Conservation (phyloP, 1,140 invertebrate species). For the Heliconius hermathena region DNA sequence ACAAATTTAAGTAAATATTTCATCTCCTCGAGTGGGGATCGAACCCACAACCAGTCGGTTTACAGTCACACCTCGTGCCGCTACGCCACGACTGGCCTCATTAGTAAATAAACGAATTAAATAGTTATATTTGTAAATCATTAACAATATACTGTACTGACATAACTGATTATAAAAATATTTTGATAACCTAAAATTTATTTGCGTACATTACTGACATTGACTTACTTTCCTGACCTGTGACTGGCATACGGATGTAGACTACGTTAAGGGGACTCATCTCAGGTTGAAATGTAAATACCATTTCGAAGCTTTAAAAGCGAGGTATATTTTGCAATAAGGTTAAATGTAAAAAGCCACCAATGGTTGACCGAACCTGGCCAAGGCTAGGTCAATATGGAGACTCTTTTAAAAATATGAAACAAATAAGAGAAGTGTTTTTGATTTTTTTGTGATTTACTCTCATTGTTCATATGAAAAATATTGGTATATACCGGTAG, state of each 20-base stretch:
- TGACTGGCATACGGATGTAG: background rate
- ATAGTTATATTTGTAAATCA: background rate
- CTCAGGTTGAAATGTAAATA: slow-evolving; percentile 19
- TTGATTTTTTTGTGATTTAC: background rate
- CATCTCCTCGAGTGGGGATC: no score
- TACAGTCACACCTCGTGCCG: no score
- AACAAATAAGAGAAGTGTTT: background rate
- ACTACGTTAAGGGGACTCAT: background rate
- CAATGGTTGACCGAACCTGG: slow-evolving; percentile 5
- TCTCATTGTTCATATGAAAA: background rate
- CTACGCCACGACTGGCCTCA: no score
- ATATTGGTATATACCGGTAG: background rate
- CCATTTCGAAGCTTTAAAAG: background rate
- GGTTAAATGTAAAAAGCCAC: background rate
- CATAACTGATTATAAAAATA: background rate
- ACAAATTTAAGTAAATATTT: no score
- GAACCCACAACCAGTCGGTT: no score
- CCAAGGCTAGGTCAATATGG: slow-evolving; percentile 22
- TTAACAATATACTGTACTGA: background rate
- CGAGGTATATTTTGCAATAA: background rate
- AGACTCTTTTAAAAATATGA: background rate
- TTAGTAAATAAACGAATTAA: background rate
- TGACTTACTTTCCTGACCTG: background rate
- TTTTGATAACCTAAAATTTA: background rate
- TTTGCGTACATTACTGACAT: background rate